phyloP scores from a whole-genome alignment of 2,797 vertebrate genomes.

The Emys orbicularis region DNA sequence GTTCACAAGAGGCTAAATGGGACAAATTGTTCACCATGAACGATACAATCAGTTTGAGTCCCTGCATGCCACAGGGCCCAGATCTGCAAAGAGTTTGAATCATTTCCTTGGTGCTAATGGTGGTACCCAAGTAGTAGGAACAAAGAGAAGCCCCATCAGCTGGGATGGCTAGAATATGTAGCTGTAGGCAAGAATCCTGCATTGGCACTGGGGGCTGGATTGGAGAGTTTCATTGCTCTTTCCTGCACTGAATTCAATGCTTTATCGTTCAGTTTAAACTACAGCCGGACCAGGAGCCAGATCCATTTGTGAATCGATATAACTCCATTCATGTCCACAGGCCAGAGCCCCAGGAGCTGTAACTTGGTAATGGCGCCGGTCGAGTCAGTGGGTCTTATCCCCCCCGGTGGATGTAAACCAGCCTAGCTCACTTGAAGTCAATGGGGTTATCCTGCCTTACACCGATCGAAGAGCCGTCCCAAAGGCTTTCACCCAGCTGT shows the following conservation, averaged over 20 bases:
- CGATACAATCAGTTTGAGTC: slow-evolving; percentile 5
- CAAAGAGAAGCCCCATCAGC: not conserved
- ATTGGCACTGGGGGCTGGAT: not conserved
- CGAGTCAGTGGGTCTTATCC: not conserved
- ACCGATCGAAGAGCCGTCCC: not conserved
- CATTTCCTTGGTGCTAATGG: slow-evolving; percentile 15
- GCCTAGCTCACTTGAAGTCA: not conserved
- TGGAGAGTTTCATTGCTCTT: not conserved
- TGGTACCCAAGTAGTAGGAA: too few species aligned
- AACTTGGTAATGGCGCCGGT: not conserved
- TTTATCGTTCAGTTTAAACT: not conserved
- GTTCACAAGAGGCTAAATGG: not conserved
- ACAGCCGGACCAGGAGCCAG: not conserved
- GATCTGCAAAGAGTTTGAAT: not conserved
- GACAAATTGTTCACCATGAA: slow-evolving; percentile 12
- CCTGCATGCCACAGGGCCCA: not conserved
- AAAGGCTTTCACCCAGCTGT: not conserved
- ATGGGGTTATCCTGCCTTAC: not conserved
- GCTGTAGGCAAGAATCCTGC: not conserved
- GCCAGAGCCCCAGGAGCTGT: not conserved
- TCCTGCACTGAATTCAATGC: not conserved
- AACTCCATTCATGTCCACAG: not conserved
- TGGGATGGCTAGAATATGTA: rapidly evolving
- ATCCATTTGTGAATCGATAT: not conserved
- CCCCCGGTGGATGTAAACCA: rapidly evolving